Base-by-base conservation (phyloP, 2,888 invertebrate genomes). In the Prosopocoilus inquinatus region DNA sequence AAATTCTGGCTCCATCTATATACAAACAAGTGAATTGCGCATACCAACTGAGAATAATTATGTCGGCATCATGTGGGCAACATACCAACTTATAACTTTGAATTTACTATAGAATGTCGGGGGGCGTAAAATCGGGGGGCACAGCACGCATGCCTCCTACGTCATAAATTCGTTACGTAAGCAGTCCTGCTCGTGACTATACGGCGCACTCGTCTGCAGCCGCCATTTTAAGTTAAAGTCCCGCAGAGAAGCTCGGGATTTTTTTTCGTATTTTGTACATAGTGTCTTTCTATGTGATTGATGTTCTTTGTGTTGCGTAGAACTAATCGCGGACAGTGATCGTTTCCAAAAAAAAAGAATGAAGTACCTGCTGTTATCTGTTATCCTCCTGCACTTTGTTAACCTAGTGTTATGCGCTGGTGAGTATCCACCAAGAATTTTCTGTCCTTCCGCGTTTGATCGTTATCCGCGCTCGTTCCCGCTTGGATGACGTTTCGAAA, bases 281-380 rank as follows among this genome's bases (percentile, higher is more conserved):
- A 47, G 39, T 41, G 12, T 47, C 33, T 53, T 53, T 53, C 53
- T 53, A 34, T 47, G 43, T 38, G 28, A 34, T 47, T 47, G 43
- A 53, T 53, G 53, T 43, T 12, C 39, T 53, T 53, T 38, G 53
- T 47, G 53, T 53, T 41, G 46, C 47, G 47, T 53, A 28, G 39
- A 11, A 9, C 13, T 41, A 41, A 41, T 13, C 16, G 13, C 13
- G 16, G 12, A 16, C 9, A 41, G 15, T 41, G 12, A 41, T 9
- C 41, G 41, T 41, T 41, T 50, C 58, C 61, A 59, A 68, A 70
- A 70, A n/a, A n/a, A n/a, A n/a, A n/a, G n/a, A n/a, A 73, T 73
- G 73, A 73, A 71, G 68, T 70, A 70, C 67, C 70, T 70, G 65
- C 69, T 73, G 69, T 65, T 67, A 65, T 70, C 69, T 68, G 64